Conservation (phyloP, 1,140 invertebrate genomes). For the Hydropsyche tenuis region DNA sequence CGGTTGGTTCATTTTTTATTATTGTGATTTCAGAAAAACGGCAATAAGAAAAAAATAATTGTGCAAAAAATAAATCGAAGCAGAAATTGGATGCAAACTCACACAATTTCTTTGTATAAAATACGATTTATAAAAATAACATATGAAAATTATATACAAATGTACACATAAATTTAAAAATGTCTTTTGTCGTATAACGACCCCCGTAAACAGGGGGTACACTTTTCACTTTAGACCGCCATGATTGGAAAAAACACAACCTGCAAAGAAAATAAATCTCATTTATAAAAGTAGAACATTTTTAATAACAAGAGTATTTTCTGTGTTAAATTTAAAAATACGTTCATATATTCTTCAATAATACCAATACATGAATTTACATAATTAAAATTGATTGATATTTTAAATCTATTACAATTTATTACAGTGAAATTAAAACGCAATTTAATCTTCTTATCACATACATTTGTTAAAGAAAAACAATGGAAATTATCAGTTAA, state of each 20-base stretch:
- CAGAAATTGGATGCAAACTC: slow-evolving; percentile 28
- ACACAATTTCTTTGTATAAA: slow-evolving; percentile 23
- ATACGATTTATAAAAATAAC: background rate
- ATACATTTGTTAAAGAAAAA: no score
- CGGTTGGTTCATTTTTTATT: slow-evolving; percentile 57
- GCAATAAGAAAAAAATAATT: background rate
- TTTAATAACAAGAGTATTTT: no score
- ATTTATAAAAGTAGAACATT: no score
- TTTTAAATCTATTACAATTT: no score
- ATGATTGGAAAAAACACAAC: slow-evolving; percentile 55
- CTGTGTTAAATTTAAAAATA: no score
- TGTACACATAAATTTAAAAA: slow-evolving; percentile 12
- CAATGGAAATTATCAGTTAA: no score
- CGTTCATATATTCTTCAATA: no score
- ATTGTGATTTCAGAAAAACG: slow-evolving; percentile 2
- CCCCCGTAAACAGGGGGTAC: slow-evolving; percentile 43
- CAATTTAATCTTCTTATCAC: no score
- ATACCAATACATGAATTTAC: no score
- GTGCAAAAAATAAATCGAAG: background rate
- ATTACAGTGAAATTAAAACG: no score
- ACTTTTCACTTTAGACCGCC: slow-evolving; percentile 53
- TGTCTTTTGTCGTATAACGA: slow-evolving; percentile 27
- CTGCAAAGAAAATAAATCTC: slow-evolving; percentile 53
- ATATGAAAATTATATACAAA: slow-evolving; percentile 25
- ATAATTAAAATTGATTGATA: no score